Percentiles rank a stretch among this genome's conserved stretches.
phyloP scores from a whole-genome alignment of 2,113 vertebrate species.

The Seriola quinqueradiata region DNA sequence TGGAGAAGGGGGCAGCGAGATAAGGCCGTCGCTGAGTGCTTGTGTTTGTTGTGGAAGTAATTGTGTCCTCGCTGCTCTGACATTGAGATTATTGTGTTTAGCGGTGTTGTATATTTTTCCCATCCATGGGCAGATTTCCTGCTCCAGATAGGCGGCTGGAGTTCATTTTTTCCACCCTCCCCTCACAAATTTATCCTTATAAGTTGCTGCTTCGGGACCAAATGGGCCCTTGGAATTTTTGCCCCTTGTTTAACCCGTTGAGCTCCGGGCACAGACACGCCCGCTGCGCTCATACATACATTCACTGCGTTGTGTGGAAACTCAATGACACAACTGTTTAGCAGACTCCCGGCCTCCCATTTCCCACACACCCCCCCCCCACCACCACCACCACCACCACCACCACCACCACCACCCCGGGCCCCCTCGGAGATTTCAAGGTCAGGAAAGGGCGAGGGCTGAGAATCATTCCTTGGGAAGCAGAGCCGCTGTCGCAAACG shows the following conservation, averaged over 20 bases:
- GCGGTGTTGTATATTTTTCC: constrained; percentile 68
- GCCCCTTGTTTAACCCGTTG: constrained; percentile 52
- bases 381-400: constrained; percentile 64
- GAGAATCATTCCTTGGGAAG: constrained; percentile 79
- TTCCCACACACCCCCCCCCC: constrained; percentile 78
- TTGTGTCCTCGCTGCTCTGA: constrained; percentile 65
- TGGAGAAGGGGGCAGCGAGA: constrained; percentile 53
- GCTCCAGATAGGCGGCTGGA: constrained; percentile 34
- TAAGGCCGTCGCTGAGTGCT: constrained; percentile 52
- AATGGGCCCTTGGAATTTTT: constrained; percentile 49
- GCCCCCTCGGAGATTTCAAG: constrained; percentile 80
- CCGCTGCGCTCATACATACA: constrained; percentile 38
- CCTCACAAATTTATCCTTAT: constrained; percentile 61
- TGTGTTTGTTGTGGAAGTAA: constrained; percentile 77
- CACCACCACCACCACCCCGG: constrained; percentile 12
- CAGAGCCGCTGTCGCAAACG: constrained; percentile 43
- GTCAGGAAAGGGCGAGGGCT: constrained; percentile 78
- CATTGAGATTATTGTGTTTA: constrained; percentile 64
- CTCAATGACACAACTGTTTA: constrained; percentile 80
- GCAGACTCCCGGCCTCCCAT: constrained; percentile 73
- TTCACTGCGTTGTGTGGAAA: constrained; percentile 71
- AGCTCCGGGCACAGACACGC: constrained; percentile 51
- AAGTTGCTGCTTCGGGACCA: constrained; percentile 56
- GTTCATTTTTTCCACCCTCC: constrained; percentile 10
- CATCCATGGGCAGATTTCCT: constrained; percentile 66